Base-by-base conservation (phyloP, 2,888 invertebrate species). In the Ennomos fuscantarius region DNA sequence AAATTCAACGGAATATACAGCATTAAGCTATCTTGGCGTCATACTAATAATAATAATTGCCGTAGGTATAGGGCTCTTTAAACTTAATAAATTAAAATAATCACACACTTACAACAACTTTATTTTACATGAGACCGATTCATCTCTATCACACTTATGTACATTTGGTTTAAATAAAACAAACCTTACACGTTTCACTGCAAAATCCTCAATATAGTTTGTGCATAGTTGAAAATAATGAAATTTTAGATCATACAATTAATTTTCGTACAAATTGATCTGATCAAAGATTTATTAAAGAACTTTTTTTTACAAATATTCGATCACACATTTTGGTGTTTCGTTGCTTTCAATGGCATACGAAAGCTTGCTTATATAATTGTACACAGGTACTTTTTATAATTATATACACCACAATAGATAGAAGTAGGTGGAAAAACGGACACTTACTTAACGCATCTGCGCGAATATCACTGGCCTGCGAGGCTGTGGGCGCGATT, bases 61-160 rank as follows among this genome's bases (percentile, higher is more conserved):
- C 0, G 5, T 24, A 24, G 5, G 1, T 24, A 24, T 24, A 24
- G 1, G 24, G 24, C 1, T 6, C 24, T 24, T 3, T 24, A 6
- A 6, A 24, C 24, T 12, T 12, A 50, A 39, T 37, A 58, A 56
- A 66, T 55, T 55, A 65, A 68, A 65, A 67, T 54, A 43, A 62
- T 13, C 9, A 43, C 8, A 36, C 89, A 85, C 90, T 90, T 91
- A 90, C 89, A 89, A 89, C 89, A 89, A 89, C 78, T 91, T 91
- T 89, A 89, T 90, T 91, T 91, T 87, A 87, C 89, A 89, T 89
- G 91, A 92, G 91, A 92, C 91, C 84, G 83, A 89, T 89, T 84
- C 89, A 89, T 92, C 91, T 91, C 91, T 92, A 92, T 92, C 91
- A 92, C 91, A 92, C 91, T 86, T 90, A 91, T 92, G 89, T 91